Conservation (phyloP, 2,888 invertebrate genomes). For the Drosophila planitibia region DNA sequence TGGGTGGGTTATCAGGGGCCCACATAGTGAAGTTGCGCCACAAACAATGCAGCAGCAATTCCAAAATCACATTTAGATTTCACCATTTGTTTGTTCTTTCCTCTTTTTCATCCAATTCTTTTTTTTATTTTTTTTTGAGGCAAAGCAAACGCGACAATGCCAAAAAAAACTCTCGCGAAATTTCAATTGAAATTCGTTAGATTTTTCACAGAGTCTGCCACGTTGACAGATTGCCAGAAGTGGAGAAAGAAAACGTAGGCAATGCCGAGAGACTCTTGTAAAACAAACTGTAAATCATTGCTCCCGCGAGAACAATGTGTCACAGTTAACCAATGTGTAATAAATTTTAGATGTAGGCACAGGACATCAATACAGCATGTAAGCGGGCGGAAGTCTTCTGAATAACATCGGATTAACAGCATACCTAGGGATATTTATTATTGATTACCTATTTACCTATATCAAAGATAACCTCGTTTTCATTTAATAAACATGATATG, state of each 20-base stretch:
- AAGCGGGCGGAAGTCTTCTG: neutral
- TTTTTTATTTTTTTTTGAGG: neutral
- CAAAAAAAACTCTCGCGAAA: conserved; percentile 32
- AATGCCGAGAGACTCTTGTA: conserved; percentile 11
- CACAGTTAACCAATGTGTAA: conserved; percentile 55
- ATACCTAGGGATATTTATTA: neutral
- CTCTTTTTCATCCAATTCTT: neutral
- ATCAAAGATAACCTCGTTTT: neutral
- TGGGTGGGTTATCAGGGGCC: neutral
- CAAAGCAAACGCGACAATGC: neutral
- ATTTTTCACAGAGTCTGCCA: conserved; percentile 28
- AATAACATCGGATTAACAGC: neutral
- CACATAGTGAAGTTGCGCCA: conserved; percentile 11
- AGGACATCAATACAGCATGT: conserved; percentile 4
- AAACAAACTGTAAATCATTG: conserved; percentile 34
- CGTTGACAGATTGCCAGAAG: conserved; percentile 27
- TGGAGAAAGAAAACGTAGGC: neutral
- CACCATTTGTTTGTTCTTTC: conserved; percentile 4
- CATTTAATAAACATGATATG: neutral
- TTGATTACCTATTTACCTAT: neutral
- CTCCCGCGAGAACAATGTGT: conserved; percentile 49
- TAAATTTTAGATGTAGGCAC: conserved; percentile 43
- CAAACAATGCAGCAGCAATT: conserved; percentile 38
- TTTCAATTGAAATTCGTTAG: conserved; percentile 47
- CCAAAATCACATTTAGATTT: conserved; percentile 24